These are phyloP conservation scores for Bursaphelenchus mucronatus DNA, from an alignment of 1,140 invertebrate species.

Conservation along the genomic window DNA sequence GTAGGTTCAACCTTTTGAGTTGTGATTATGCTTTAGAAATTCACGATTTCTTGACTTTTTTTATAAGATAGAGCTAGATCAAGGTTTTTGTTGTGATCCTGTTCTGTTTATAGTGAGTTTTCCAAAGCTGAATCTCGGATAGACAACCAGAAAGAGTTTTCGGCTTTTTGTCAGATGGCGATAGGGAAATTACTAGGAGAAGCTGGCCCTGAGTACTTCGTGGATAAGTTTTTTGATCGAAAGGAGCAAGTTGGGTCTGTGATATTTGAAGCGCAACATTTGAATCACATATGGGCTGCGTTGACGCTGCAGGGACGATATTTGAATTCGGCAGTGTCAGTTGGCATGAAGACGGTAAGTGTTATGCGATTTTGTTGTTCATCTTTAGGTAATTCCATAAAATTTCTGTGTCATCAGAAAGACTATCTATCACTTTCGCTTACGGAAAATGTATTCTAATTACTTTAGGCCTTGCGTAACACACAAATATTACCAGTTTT, in stretches of 20 bases:
- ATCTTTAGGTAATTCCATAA: slow-evolving; percentile 3
- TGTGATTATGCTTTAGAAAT: no score
- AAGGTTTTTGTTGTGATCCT: background rate
- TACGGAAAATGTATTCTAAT: no score
- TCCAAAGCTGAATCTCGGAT: background rate
- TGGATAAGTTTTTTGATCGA: slow-evolving; percentile 6
- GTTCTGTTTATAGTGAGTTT: slow-evolving; percentile 9
- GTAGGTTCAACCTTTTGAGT: no score
- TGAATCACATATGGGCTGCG: slow-evolving; percentile 10
- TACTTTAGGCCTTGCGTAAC: no score
- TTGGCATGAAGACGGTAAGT: slow-evolving; percentile 10
- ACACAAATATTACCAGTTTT: no score
- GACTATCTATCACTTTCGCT: no score
- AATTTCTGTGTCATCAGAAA: no score
- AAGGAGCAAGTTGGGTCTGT: slow-evolving; percentile 3
- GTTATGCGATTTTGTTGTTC: slow-evolving; percentile 1
- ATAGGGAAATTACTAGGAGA: background rate
- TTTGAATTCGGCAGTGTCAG: background rate
- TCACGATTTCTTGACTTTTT: no score
- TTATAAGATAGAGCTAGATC: no score
- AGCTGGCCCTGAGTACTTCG: background rate
- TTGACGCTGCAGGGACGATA: slow-evolving; percentile 12
- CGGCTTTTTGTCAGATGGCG: slow-evolving; percentile 7
- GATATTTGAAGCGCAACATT: slow-evolving; percentile 14
- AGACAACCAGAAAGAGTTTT: slow-evolving; percentile 3